Base-by-base conservation (phyloP, 2,888 invertebrate genomes). In the Cryptocephalus primarius region DNA sequence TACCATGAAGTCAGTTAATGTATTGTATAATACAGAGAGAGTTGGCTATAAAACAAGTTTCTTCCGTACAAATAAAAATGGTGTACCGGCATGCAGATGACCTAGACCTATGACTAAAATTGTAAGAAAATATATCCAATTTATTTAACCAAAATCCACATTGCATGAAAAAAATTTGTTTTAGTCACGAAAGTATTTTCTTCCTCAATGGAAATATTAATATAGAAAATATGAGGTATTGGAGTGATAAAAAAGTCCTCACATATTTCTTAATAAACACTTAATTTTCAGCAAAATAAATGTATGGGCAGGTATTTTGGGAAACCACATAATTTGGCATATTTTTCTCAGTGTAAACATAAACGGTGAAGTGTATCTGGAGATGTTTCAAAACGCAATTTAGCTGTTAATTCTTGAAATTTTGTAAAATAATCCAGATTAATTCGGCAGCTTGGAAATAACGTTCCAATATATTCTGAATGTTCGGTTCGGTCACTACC, bases 231-330 rank as follows among this genome's bases (percentile, higher is more conserved):
- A 9, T 31, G 8, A 10, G 48, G n/a, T 46, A 40, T 40, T 48
- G 40, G 40, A 32, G 12, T 14, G 45, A 48, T 33, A 32, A 4
- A n/a, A 48, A 46, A n/a, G n/a, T 36, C 48, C 45, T 34, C 44
- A 44, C 39, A 22, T 33, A 33, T 41, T 48, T 22, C 40, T 31
- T 12, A 34, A 45, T 14, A 39, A 8, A 10, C 45, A 48, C 40
- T 4, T 33, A 48, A 40, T 36, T 22, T 48, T n/a, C 45, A 33
- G 32, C 32, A 40, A 41, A 40, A 40, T 48, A 4, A 48, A 47
- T 46, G 45, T 48, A 22, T 46, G 45, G 45, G 41, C 34, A 33
- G 45, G 41, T n/a, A 48, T 48, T 11, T 14, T 48, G 38, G 45
- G 39, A 34, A 8, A 41, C 34, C 41, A 32, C 13, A 41, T 48